phyloP scores from a whole-genome alignment of 1,140 invertebrate genomes.

The Manduca sexta region DNA sequence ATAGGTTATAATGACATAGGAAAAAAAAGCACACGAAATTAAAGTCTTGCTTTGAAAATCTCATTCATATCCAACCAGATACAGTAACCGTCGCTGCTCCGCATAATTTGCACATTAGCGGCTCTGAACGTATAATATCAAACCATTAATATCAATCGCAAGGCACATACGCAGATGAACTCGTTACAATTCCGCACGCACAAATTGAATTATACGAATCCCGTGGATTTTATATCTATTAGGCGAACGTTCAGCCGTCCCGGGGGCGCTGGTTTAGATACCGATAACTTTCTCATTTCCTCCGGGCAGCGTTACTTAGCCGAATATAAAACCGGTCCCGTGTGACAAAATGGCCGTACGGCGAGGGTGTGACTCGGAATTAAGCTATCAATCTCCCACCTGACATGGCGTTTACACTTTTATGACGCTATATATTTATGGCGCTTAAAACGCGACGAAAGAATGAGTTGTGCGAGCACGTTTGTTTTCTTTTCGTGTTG shows the following conservation, averaged over 20 bases:
- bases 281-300: slow-evolving; percentile 68
- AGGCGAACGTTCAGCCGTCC: slow-evolving; percentile 49
- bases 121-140: no score
- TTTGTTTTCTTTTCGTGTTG: no score
- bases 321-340: slow-evolving; percentile 37
- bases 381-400: slow-evolving; percentile 45
- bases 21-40: no score
- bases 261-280: slow-evolving; percentile 50
- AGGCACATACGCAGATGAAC: no score
- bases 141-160: no score
- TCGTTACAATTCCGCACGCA: slow-evolving; percentile 6
- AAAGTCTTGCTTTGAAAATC: no score
- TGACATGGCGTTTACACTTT: slow-evolving; percentile 34
- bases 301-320: slow-evolving; percentile 41
- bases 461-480: background rate
- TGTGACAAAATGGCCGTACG: slow-evolving; percentile 26
- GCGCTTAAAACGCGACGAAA: background rate
- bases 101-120: no score
- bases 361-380: slow-evolving; percentile 23
- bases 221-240: slow-evolving; percentile 68
- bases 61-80: no score
- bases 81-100: no score
- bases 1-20: no score
- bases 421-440: slow-evolving; percentile 29
- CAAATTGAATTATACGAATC: slow-evolving; percentile 63